Evolutionary conservation across 2,113 vertebrate genomes (phyloP).

Genomic region (Myxocyprinus asiaticus): DNA sequence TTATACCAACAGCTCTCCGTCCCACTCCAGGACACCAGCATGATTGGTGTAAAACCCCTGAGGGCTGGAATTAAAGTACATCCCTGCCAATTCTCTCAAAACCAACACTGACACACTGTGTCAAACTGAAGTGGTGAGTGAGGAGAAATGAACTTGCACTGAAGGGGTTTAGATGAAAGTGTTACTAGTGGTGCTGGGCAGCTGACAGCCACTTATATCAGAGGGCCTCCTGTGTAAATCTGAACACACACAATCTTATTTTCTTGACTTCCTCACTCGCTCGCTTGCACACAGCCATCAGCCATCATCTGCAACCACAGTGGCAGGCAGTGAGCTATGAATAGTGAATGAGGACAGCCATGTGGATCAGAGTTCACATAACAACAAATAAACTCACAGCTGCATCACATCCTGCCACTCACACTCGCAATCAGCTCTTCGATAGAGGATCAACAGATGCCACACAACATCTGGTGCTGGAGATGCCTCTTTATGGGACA

Average conservation of each 20-base stretch:
- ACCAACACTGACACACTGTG: neutral
- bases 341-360: too few species aligned
- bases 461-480: too few species aligned
- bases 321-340: too few species aligned
- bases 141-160: neutral
- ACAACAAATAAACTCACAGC: too few species aligned
- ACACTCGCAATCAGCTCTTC: too few species aligned
- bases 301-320: neutral
- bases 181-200: neutral
- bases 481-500: too few species aligned
- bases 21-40: neutral
- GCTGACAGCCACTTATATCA: neutral
- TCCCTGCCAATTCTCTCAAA: neutral
- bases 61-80: neutral
- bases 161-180: neutral
- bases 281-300: neutral
- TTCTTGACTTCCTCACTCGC: too few species aligned
- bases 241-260: neutral
- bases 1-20: neutral
- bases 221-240: neutral
- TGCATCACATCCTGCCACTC: too few species aligned
- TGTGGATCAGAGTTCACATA: too few species aligned
- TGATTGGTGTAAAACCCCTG: neutral
- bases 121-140: neutral
- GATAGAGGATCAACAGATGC: too few species aligned